These are phyloP conservation scores for Crax fasciolata DNA, from an alignment of 2,797 vertebrate genomes.

Conservation along the genomic window DNA sequence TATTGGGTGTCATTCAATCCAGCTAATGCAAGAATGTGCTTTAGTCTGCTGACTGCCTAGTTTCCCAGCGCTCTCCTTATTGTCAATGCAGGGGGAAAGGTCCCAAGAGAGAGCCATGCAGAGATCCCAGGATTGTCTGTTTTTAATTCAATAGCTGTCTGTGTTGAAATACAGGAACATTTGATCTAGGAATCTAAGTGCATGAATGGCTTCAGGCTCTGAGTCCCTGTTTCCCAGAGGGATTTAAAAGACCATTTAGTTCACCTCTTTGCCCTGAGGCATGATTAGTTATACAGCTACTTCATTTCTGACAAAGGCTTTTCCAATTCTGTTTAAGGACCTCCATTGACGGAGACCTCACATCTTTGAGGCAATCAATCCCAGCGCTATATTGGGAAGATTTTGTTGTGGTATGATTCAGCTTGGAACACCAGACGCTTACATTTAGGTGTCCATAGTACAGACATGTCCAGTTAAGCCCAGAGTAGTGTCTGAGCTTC, in stretches of 20 bases:
- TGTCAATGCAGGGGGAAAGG: background rate
- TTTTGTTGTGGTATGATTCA: background rate
- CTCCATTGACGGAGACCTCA: background rate
- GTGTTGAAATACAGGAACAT: background rate
- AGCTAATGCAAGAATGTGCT: background rate
- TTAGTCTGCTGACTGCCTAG: background rate
- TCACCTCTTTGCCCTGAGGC: slow-evolving; percentile 7
- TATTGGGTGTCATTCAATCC: background rate
- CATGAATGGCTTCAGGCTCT: background rate
- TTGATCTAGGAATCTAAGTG: background rate
- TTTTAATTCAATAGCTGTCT: background rate
- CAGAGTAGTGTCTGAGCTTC: background rate
- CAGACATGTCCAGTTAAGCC: background rate
- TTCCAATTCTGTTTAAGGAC: background rate
- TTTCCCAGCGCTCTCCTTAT: background rate
- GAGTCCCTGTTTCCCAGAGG: background rate
- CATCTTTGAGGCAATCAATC: background rate
- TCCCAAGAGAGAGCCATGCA: background rate
- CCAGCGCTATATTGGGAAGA: background rate
- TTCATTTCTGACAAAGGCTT: background rate
- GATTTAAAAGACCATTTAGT: background rate
- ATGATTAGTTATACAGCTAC: background rate
- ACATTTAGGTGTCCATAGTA: background rate
- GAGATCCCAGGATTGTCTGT: background rate
- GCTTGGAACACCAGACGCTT: background rate